Evolutionary conservation across 2,113 vertebrate genomes (phyloP).

Genomic region (Embiotoca jacksoni): DNA sequence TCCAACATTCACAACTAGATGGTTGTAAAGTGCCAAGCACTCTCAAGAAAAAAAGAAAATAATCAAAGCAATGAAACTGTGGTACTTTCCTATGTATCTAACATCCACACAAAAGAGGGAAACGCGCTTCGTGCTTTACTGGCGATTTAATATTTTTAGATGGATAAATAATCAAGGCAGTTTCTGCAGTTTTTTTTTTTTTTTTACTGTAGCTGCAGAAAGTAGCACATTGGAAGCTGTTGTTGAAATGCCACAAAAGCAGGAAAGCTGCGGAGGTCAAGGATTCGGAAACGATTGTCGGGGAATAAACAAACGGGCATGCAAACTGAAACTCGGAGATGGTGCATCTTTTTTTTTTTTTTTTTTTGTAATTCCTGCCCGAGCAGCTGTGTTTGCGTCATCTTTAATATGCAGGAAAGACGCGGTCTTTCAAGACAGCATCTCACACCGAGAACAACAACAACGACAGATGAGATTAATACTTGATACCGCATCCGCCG

Average conservation of each 20-base stretch:
- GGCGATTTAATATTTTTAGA: too few relatives aligned
- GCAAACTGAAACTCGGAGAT: conserved; percentile 11
- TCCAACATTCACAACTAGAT: conserved; percentile 34
- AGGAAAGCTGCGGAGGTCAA: background rate
- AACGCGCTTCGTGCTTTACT: too few relatives aligned
- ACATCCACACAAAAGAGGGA: too few relatives aligned
- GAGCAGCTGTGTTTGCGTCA: background rate
- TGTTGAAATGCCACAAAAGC: conserved; percentile 15
- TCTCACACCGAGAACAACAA: background rate
- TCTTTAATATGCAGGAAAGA: conserved; percentile 9
- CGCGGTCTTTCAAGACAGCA: background rate
- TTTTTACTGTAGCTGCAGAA: background rate
- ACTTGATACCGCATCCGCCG: conserved; percentile 11
- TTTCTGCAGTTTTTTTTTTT: background rate
- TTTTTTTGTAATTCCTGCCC: background rate
- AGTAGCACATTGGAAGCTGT: background rate
- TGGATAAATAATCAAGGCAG: background rate
- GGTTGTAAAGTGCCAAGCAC: background rate
- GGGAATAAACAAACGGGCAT: background rate
- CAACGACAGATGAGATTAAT: conserved; percentile 28
- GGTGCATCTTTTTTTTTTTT: conserved; percentile 12
- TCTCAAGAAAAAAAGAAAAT: conserved; percentile 9
- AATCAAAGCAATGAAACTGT: background rate
- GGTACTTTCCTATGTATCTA: background rate
- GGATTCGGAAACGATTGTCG: background rate